These are phyloP conservation scores for Microplitis demolitor DNA, from an alignment of 1,140 invertebrate genomes.

Conservation along the genomic window DNA sequence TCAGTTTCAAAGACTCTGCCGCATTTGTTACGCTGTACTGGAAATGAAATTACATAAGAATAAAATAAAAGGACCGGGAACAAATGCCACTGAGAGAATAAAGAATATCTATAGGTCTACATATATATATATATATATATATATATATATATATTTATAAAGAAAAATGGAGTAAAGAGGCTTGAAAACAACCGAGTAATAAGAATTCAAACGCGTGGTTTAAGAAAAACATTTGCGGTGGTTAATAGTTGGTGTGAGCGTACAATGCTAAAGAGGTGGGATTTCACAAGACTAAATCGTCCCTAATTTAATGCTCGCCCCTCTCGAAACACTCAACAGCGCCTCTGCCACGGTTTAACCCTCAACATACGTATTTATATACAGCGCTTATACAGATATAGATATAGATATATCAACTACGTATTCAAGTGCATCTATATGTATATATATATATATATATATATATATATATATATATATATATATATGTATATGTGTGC, in stretches of 20 bases:
- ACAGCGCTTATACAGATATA: neutral
- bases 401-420: neutral
- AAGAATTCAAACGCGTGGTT: too few relatives aligned
- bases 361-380: neutral
- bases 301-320: conserved; percentile 5
- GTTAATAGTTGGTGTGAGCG: neutral
- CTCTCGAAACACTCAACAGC: neutral
- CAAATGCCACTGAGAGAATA: neutral
- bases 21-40: neutral
- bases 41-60: neutral
- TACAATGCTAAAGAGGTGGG: neutral
- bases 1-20: neutral
- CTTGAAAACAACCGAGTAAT: too few relatives aligned
- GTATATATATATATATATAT: neutral
- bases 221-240: neutral
- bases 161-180: too few relatives aligned
- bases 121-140: too few relatives aligned
- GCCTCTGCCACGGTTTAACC: neutral
- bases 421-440: neutral
- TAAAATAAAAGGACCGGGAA: neutral
- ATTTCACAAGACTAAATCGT: conserved; percentile 5
- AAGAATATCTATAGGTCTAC: too few relatives aligned
- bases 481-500: neutral
- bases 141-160: too few relatives aligned
- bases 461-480: too few relatives aligned